Evolutionary conservation across 2,113 vertebrate genomes (phyloP).

Genomic region (Chunga burmeisteri): DNA sequence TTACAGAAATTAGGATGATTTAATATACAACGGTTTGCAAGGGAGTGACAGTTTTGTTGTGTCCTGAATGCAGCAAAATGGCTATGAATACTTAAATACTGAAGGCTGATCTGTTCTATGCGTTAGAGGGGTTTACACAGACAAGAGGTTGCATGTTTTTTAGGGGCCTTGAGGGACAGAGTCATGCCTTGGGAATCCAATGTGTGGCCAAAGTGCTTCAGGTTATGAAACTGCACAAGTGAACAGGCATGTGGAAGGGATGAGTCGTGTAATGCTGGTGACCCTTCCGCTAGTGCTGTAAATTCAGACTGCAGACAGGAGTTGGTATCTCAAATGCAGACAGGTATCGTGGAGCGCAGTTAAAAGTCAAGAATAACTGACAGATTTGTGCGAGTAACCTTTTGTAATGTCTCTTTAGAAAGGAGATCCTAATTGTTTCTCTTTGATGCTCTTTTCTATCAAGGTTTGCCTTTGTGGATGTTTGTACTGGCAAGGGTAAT

Average conservation of each 20-base stretch:
- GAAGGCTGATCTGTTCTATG: background rate
- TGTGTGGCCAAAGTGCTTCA: background rate
- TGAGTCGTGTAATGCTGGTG: background rate
- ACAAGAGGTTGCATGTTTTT: background rate
- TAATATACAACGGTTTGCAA: background rate
- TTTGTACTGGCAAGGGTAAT: conserved; percentile 50
- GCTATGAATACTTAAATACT: background rate
- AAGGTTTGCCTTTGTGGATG: background rate
- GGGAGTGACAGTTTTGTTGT: background rate
- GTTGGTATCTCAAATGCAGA: background rate
- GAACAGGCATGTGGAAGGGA: background rate
- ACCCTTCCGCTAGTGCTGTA: background rate
- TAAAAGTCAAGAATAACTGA: background rate
- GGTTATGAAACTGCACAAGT: background rate
- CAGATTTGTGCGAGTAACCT: background rate
- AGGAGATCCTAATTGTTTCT: background rate
- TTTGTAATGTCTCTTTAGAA: background rate
- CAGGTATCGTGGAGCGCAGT: background rate
- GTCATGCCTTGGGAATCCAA: background rate
- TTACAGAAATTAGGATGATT: background rate
- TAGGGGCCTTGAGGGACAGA: background rate
- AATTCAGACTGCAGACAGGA: background rate
- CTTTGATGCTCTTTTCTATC: conserved; percentile 12
- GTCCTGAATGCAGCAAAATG: background rate
- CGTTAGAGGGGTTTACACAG: background rate